Evolutionary conservation across 2,113 vertebrate genomes (phyloP), one percentile per base, ranked within the genome.

Genomic region (Ictalurus furcatus): DNA sequence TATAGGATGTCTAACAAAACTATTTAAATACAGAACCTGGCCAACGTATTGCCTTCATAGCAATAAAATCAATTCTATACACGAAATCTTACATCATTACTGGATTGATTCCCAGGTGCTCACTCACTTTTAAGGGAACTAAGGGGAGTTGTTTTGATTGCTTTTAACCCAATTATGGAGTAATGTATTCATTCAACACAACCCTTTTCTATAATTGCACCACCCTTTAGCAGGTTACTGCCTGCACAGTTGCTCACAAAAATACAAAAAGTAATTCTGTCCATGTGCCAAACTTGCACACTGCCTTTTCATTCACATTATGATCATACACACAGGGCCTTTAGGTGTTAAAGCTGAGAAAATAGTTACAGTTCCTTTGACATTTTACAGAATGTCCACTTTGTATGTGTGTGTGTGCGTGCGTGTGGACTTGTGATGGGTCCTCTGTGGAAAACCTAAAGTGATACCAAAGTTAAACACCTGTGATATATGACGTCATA

Each of bases 381-480:
- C 87, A 81, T 89, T 91, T 91, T 91, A 85, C 85, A 28, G 37
- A 34, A 4, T n/a, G 48, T 52, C 8, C 48, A 11, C 44, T 6
- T 48, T 48, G 34, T 52, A n/a, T 65, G 19, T 91, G 44, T 28
- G 34, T n/a, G 48, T 52, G 76, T 88, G n/a, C 56, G 59, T 65
- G 76, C 84, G 65, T 86, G 71, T 65, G 44, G 28, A 40, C 25
- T 48, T 52, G n/a, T 16, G 73, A 59, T 79, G 71, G 83, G 73
- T 74, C 40, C 78, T 85, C 92, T 82, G 94, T 84, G 92, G 94
- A 90, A 93, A 91, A 90, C 91, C 90, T 90, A 91, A 93, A 94
- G 93, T 93, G 92, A 96, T 94, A 95, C 95, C 95, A 95, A 95
- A 95, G 95, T 92, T 92, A 93, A 92, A 91, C 76, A 86, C 95